These are phyloP conservation scores for Myotis davidii DNA, from an alignment of 2,113 vertebrate genomes.

Conservation along the genomic window DNA sequence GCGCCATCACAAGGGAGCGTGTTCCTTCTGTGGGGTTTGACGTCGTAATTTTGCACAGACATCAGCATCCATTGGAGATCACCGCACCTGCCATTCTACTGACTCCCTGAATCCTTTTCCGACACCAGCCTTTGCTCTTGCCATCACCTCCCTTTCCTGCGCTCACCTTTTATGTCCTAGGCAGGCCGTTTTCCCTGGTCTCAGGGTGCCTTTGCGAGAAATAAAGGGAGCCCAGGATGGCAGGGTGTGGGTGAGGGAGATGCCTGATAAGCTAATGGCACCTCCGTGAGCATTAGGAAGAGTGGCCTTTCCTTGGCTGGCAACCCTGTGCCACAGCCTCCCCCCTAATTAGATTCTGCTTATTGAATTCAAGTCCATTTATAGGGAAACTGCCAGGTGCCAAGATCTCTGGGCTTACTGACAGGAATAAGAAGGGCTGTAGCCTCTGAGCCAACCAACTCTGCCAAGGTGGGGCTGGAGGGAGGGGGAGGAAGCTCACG, in stretches of 20 bases:
- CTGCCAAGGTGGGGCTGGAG: not conserved
- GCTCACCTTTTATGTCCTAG: not conserved
- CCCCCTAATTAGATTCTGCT: not conserved
- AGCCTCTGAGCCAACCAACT: not conserved
- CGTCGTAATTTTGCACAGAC: not conserved
- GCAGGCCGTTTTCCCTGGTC: not conserved
- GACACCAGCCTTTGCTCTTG: too few relatives aligned
- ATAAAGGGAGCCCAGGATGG: not conserved
- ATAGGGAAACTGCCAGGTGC: not conserved
- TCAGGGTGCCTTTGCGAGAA: not conserved
- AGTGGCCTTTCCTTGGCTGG: not conserved
- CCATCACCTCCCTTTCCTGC: not conserved
- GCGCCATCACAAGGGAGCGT: not conserved
- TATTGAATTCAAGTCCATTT: not conserved
- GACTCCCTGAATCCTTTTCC: too few relatives aligned
- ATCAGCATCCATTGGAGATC: not conserved
- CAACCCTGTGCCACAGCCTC: not conserved
- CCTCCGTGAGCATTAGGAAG: not conserved
- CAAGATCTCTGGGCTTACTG: not conserved
- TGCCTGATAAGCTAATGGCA: not conserved
- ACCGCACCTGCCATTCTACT: not conserved
- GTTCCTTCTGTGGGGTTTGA: not conserved
- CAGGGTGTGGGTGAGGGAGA: not conserved
- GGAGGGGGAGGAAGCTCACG: accelerated
- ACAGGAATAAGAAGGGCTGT: not conserved